These are phyloP conservation scores for Tipula helvola DNA, from an alignment of 2,888 invertebrate genomes.

Conservation along the genomic window DNA sequence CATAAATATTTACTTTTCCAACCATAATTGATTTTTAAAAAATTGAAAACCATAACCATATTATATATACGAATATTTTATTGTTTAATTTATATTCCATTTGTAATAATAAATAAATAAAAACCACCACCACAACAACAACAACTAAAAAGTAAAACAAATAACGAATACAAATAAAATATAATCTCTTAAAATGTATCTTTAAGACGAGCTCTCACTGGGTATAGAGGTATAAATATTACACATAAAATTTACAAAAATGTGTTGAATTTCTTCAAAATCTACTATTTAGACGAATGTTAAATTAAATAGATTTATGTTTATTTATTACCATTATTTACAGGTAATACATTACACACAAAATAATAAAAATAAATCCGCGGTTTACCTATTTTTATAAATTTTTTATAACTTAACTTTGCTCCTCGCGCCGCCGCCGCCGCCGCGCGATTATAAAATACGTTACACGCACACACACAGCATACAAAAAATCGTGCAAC, in stretches of 20 bases:
- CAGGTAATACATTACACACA: not conserved
- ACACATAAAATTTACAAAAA: not conserved
- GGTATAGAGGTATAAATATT: not conserved
- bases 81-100: not conserved
- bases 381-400: not conserved
- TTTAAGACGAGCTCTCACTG: not conserved
- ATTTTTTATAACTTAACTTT: too few species aligned
- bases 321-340: not conserved
- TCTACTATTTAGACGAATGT: not conserved
- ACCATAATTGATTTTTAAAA: slow-evolving; percentile 4
- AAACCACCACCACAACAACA: not conserved
- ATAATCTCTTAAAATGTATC: not conserved
- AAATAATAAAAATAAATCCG: not conserved
- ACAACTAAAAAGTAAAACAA: not conserved
- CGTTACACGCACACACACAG: not conserved
- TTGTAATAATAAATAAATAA: slow-evolving; percentile 4
- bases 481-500: not conserved
- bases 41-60: not conserved
- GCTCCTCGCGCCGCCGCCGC: not conserved
- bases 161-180: not conserved
- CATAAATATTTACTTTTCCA: not conserved
- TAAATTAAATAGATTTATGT: not conserved
- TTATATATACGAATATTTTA: not conserved
- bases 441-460: not conserved
- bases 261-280: not conserved